These are phyloP conservation scores for Megaceryle maxima DNA, from an alignment of 2,113 vertebrate species.

Conservation along the genomic window DNA sequence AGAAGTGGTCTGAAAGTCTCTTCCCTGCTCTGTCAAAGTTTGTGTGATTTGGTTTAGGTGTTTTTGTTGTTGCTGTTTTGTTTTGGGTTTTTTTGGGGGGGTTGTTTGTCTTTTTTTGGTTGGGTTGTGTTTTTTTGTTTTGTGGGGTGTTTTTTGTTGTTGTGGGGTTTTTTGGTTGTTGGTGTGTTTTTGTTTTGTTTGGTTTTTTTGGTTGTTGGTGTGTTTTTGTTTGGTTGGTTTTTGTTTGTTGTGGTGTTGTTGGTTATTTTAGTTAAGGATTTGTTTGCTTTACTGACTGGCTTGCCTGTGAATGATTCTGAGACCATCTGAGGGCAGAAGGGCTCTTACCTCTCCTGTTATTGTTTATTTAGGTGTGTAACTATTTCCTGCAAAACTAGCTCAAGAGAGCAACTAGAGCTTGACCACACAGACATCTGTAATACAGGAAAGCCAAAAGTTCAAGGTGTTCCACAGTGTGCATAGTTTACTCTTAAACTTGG, in stretches of 20 bases:
- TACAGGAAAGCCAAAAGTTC: background rate
- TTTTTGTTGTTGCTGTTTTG: too few relatives aligned
- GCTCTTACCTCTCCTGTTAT: background rate
- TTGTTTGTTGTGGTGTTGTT: too few relatives aligned
- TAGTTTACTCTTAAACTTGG: constrained; percentile 13
- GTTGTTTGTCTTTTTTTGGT: too few relatives aligned
- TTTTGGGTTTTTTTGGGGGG: too few relatives aligned
- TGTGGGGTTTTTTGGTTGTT: too few relatives aligned
- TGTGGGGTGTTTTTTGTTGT: too few relatives aligned
- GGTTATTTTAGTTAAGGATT: background rate
- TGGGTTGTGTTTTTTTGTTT: too few relatives aligned
- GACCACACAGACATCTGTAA: background rate
- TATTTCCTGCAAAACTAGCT: background rate
- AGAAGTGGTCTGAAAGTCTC: background rate
- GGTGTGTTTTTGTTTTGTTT: too few relatives aligned
- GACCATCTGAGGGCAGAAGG: background rate
- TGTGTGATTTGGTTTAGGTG: too few relatives aligned
- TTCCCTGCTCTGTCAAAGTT: background rate
- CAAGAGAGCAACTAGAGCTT: background rate
- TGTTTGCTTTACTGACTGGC: background rate
- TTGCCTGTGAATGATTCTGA: background rate
- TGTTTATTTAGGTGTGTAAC: background rate
- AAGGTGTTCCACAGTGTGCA: background rate
- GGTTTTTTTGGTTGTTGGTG: too few relatives aligned
- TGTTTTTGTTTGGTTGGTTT: too few relatives aligned